Evolutionary conservation across 2,113 vertebrate species (phyloP).

Genomic region (Misgurnus anguillicaudatus): DNA sequence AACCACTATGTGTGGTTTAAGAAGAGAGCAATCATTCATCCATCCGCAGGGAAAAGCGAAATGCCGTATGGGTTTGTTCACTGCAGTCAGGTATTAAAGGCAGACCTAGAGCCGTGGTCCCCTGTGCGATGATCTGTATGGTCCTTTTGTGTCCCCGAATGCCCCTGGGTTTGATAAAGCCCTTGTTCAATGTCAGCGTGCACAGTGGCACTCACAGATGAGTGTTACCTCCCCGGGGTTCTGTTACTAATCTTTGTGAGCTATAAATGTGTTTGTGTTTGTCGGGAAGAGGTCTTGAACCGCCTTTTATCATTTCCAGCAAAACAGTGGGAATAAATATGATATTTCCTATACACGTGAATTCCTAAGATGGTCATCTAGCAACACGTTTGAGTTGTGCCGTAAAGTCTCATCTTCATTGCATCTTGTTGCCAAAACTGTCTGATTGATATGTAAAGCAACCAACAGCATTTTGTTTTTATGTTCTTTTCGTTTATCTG

Average conservation of each 20-base stretch:
- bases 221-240: slow-evolving; percentile 34
- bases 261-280: slow-evolving; percentile 40
- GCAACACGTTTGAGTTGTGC: background rate
- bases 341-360: background rate
- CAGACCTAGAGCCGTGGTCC: background rate
- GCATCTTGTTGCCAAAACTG: background rate
- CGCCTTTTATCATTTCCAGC: slow-evolving; percentile 17
- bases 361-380: too few relatives aligned
- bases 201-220: slow-evolving; percentile 25
- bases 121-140: slow-evolving; percentile 5
- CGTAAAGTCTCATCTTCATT: background rate
- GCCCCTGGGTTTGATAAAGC: slow-evolving; percentile 33
- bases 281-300: slow-evolving; percentile 34
- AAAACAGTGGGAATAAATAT: background rate
- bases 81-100: slow-evolving; percentile 42
- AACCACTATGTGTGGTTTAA: slow-evolving; percentile 28
- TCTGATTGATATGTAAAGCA: background rate
- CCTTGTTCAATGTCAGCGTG: slow-evolving; percentile 18
- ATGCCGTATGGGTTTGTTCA: slow-evolving; percentile 18
- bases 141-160: slow-evolving; percentile 11
- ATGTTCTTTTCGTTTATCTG: background rate
- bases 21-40: slow-evolving; percentile 38
- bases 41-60: background rate
- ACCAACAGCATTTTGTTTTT: background rate
- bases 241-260: slow-evolving; percentile 25